Conservation (phyloP, 2,888 invertebrate genomes). For the Apotomis turbidana region DNA sequence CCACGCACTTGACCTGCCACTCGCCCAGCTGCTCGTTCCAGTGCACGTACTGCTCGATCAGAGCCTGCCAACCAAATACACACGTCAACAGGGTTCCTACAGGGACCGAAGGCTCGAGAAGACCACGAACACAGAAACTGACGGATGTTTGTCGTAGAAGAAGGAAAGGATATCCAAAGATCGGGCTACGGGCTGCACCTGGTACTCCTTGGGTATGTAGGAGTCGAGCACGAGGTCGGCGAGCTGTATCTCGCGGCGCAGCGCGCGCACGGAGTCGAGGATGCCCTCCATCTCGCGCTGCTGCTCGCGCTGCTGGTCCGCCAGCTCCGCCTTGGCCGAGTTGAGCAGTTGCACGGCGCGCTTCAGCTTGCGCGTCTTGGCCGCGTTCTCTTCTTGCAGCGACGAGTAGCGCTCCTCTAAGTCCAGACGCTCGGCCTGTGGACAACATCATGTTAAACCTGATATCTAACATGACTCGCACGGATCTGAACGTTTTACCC, state of each 20-base stretch:
- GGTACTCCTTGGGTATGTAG: constrained; percentile 97
- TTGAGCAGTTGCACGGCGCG: constrained; percentile 94
- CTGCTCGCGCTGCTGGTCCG: constrained; percentile 96
- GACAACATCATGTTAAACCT: constrained; percentile 57
- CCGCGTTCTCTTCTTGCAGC: constrained; percentile 97
- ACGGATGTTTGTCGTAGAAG: too few relatives aligned
- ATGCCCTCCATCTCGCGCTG: constrained; percentile 98
- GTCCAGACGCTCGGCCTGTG: constrained; percentile 92
- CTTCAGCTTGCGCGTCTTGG: constrained; percentile 96
- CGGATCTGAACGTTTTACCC: too few relatives aligned
- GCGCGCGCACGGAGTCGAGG: constrained; percentile 94
- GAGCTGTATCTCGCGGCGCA: constrained; percentile 94
- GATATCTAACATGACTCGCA: neutral
- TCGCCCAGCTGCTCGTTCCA: constrained; percentile 99
- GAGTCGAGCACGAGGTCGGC: constrained; percentile 95
- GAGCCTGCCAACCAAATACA: constrained; percentile 79
- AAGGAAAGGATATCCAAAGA: too few relatives aligned
- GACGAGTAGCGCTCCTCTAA: constrained; percentile 97
- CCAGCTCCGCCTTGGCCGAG: constrained; percentile 92
- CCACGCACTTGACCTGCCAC: constrained; percentile 98
- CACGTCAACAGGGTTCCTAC: too few relatives aligned
- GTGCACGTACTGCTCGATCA: constrained; percentile 95
- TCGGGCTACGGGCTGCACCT: constrained; percentile 77
- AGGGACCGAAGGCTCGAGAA: too few relatives aligned
- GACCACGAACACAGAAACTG: too few relatives aligned